Evolutionary conservation across 2,113 vertebrate species (phyloP).

Genomic region (Austrofundulus limnaeus): DNA sequence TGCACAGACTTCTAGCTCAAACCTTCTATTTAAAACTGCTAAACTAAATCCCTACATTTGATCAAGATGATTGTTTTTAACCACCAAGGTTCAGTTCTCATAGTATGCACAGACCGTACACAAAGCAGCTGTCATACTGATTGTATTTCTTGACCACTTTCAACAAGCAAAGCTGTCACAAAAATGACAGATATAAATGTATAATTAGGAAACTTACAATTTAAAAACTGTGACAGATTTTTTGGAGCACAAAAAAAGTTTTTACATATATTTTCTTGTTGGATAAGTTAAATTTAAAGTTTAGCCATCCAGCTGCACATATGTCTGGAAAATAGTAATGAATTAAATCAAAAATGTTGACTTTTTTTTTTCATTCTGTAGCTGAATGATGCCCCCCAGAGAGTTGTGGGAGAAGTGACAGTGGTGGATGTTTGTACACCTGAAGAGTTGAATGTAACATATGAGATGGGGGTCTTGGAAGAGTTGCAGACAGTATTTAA

Average conservation of each 20-base stretch:
- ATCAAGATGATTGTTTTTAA: background rate
- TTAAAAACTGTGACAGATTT: too few relatives aligned
- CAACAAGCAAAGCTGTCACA: too few relatives aligned
- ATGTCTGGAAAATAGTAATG: background rate
- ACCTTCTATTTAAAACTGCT: background rate
- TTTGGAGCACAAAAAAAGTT: too few relatives aligned
- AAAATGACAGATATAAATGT: too few relatives aligned
- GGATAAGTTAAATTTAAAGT: background rate
- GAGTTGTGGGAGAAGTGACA: slow-evolving; percentile 78
- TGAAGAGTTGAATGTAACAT: slow-evolving; percentile 72
- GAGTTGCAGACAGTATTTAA: slow-evolving; percentile 94
- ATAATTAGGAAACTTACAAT: too few relatives aligned
- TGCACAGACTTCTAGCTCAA: background rate
- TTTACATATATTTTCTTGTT: background rate
- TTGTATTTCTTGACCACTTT: background rate
- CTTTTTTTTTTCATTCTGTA: slow-evolving; percentile 32
- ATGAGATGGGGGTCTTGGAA: slow-evolving; percentile 83
- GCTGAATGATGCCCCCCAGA: slow-evolving; percentile 70
- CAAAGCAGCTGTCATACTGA: background rate
- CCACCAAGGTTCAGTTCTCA: background rate
- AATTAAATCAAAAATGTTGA: background rate
- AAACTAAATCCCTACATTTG: background rate
- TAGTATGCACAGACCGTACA: background rate
- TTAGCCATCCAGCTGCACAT: background rate
- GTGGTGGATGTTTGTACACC: slow-evolving; percentile 80